Evolutionary conservation across 2,797 vertebrate genomes (phyloP), one percentile per base, ranked within the genome.

Genomic region (Syngnathus rostellatus): DNA sequence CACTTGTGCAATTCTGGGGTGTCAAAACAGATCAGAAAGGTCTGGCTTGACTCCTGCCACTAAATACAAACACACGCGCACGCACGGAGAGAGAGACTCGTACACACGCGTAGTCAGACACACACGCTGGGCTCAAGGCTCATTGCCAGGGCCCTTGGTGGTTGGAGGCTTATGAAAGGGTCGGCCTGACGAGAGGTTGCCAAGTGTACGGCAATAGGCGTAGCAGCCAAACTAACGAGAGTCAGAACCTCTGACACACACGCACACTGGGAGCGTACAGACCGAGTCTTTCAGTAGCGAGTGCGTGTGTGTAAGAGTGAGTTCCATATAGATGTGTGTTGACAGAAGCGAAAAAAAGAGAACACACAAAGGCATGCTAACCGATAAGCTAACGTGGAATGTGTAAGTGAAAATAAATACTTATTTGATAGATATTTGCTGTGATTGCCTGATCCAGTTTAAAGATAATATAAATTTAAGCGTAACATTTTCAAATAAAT

Each of bases 21-120:
- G 89, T 91, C 90, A 91, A 91, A 91, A 90, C 89, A 91, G 85
- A 88, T 91, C 88, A 89, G 79, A 88, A 87, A 86, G 88, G 78
- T 80, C 82, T 87, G 81, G 83, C 84, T 85, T 85, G 84, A 88
- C 87, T 88, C 82, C 82, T 83, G 82, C 83, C 80, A 85, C 70
- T 75, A 68, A 75, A 80, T 14, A 78, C 74, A 73, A 65, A 68
- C 67, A 53, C 73, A 63, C 67, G 62, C 64, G 65, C 66, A 67
- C 37, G 58, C 66, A 46, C 64, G 64, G 66, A 64, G 63, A 54
- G 63, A 54, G 57, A 68, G 65, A 65, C 40, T 48, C 57, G 66
- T 64, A 62, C 39, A 59, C 57, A 68, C 64, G 58, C 63, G 37
- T 68, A 46, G 57, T 58, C 58, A 66, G 59, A 65, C 66, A 77